Evolutionary conservation across 2,888 invertebrate species (phyloP), one percentile per base, ranked within the genome.

Genomic region (Blastobasis lacticolella): DNA sequence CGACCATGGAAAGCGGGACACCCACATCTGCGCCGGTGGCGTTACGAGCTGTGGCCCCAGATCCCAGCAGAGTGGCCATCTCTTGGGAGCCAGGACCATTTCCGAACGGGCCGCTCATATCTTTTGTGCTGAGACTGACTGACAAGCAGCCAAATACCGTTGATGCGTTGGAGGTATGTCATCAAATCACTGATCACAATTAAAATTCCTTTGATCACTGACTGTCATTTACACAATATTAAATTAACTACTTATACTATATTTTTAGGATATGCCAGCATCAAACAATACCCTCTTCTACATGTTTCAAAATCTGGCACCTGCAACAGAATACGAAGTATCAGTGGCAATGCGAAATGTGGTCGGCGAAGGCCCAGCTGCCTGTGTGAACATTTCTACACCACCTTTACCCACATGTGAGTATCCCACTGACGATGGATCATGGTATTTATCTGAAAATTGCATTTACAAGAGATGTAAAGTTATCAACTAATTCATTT

Each of bases 11-110:
- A 5, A 91, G 90, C 53, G 95, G 95, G 41, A 89, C 91, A 49
- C 95, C 96, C 9, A 89, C 92, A 60, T 97, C 94, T 0, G 90
- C 94, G 37, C 95, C 96, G 5, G 85, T 90, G 55, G 91, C 95
- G 58, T 91, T 95, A 60, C 90, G 93, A 60, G 93, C 94, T 23
- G 91, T 94, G 52, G 92, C 96, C 4, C 91, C 96, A 51, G 96
- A 97, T 78, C 91, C 94, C 49, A 92, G 92, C 62, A 92, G 96
- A 62, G 93, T 97, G 56, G 95, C 95, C 58, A 91, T 97, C 55
- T 94, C 94, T 64, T 97, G 97, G 97, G 92, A 93, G 75, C 93
- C 95, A 10, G 97, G 97, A 10, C 91, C 91, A 50, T 96, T 94
- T 73, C 94, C 94, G 49, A 96, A 96, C 78, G 97, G 96, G 59